Evolutionary conservation across 1,140 invertebrate genomes (phyloP).

Genomic region (Drosophila tristis): DNA sequence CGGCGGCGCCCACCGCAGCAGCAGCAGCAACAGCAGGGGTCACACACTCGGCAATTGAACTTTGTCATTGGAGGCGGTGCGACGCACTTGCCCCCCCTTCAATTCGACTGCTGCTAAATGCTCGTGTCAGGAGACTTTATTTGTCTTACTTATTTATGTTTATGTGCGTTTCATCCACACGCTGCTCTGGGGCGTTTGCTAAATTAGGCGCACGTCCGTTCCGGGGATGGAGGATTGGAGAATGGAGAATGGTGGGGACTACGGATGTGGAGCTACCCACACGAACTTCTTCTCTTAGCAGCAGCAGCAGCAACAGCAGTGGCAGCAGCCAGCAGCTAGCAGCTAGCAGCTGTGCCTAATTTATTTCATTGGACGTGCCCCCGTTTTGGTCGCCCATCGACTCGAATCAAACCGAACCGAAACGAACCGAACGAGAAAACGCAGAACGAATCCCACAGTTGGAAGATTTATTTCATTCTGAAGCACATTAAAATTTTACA

Average conservation of each 20-base stretch:
- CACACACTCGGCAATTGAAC: slow-evolving; percentile 62
- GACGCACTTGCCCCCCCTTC: slow-evolving; percentile 7
- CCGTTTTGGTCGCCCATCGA: slow-evolving; percentile 29
- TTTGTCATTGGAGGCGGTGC: slow-evolving; percentile 40
- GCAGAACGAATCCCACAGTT: slow-evolving; percentile 68
- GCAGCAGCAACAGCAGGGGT: slow-evolving; percentile 10
- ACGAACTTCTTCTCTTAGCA: slow-evolving; percentile 7
- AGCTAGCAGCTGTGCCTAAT: slow-evolving; percentile 73
- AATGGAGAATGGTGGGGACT: slow-evolving; percentile 6
- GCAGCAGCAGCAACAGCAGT: slow-evolving; percentile 34
- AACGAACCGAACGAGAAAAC: slow-evolving; percentile 8
- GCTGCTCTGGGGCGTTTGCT: slow-evolving; percentile 33
- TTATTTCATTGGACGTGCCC: slow-evolving; percentile 77
- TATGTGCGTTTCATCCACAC: slow-evolving; percentile 46
- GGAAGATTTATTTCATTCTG: slow-evolving; percentile 74
- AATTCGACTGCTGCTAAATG: slow-evolving; percentile 63
- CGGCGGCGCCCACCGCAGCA: not conserved
- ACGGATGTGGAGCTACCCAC: slow-evolving; percentile 21
- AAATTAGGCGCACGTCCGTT: slow-evolving; percentile 73
- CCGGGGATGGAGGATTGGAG: slow-evolving; percentile 20
- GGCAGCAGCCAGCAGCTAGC: not conserved
- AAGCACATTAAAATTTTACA: slow-evolving; percentile 81
- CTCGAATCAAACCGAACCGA: slow-evolving; percentile 27
- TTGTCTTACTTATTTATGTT: slow-evolving; percentile 80
- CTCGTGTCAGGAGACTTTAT: slow-evolving; percentile 74